Evolutionary conservation across 2,113 vertebrate species (phyloP).

Genomic region (Pedionomus torquatus): DNA sequence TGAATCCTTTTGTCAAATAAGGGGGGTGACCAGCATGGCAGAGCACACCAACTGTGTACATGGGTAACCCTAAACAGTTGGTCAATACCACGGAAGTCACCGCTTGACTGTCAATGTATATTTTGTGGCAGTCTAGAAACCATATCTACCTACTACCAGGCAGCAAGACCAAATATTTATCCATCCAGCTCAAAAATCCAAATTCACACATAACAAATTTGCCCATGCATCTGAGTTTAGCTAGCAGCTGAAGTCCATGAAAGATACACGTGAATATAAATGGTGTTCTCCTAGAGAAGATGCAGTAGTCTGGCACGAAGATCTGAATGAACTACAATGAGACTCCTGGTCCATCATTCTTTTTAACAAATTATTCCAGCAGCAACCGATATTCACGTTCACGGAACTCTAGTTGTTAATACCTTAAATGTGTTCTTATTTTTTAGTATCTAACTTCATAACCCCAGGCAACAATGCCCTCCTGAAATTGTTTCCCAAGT

Average conservation of each 20-base stretch:
- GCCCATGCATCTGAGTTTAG: background rate
- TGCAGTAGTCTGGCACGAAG: background rate
- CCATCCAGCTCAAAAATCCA: background rate
- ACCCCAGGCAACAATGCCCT: background rate
- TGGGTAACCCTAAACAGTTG: background rate
- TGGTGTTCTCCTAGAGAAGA: background rate
- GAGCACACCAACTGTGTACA: background rate
- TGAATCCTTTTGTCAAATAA: background rate
- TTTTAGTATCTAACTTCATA: background rate
- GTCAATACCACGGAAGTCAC: background rate
- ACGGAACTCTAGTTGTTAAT: background rate
- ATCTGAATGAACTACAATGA: background rate
- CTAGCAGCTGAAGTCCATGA: background rate
- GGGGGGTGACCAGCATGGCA: background rate
- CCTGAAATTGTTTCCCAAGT: background rate
- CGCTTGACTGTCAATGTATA: background rate
- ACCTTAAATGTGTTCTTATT: background rate
- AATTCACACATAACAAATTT: background rate
- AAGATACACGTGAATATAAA: background rate
- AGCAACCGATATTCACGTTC: background rate
- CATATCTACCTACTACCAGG: background rate
- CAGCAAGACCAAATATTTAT: background rate
- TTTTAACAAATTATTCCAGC: background rate
- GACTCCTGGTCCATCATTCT: background rate
- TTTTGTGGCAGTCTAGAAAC: background rate